Percentiles rank a stretch among this genome's conserved stretches.
Conservation (phyloP, 2,797 vertebrate species). For the Adrianichthys oophorus region DNA sequence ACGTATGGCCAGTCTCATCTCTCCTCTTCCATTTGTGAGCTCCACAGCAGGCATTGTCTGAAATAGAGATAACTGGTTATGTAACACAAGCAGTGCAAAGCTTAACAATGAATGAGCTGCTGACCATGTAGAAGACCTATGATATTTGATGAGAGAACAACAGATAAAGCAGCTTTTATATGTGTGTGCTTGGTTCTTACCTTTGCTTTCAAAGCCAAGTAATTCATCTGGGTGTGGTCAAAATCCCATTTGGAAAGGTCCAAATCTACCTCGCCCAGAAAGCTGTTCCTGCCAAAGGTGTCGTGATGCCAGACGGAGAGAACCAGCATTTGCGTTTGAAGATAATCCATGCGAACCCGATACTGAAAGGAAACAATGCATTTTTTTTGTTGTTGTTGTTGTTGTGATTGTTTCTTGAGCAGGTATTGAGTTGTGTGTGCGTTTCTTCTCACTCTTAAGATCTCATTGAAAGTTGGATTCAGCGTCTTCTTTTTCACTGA, state of each 20-base stretch:
- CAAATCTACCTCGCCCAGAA: slow-evolving; percentile 94
- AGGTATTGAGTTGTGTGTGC: slow-evolving; percentile 1
- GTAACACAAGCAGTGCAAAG: slow-evolving; percentile 31
- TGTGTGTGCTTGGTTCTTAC: slow-evolving; percentile 66
- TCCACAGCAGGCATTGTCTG: slow-evolving; percentile 76
- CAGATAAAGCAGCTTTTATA: slow-evolving; percentile 27
- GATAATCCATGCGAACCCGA: slow-evolving; percentile 84
- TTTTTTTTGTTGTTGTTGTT: slow-evolving; percentile 34
- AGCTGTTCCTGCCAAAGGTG: slow-evolving; percentile 94
- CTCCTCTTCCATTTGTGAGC: slow-evolving; percentile 82
- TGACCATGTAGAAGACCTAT: slow-evolving; percentile 8
- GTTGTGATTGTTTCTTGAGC: slow-evolving; percentile 29
- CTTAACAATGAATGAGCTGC: slow-evolving; percentile 1
- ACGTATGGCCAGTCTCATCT: slow-evolving; percentile 89
- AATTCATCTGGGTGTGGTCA: slow-evolving; percentile 86
- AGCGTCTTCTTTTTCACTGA: slow-evolving; percentile 92
- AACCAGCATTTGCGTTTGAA: slow-evolving; percentile 87
- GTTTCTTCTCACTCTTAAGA: slow-evolving; percentile 83
- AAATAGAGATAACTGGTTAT: slow-evolving; percentile 25
- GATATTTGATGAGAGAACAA: slow-evolving; percentile 39
- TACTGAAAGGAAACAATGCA: slow-evolving; percentile 78
- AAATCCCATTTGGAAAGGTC: slow-evolving; percentile 92
- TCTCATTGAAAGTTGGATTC: slow-evolving; percentile 94
- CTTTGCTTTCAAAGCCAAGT: slow-evolving; percentile 87
- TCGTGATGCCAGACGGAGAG: slow-evolving; percentile 97